A percentile compares a stretch with the other conserved stretches of the same genome.
Evolutionary conservation across 2,797 vertebrate species (phyloP).

Genomic region (Sebastes paucispinis): DNA sequence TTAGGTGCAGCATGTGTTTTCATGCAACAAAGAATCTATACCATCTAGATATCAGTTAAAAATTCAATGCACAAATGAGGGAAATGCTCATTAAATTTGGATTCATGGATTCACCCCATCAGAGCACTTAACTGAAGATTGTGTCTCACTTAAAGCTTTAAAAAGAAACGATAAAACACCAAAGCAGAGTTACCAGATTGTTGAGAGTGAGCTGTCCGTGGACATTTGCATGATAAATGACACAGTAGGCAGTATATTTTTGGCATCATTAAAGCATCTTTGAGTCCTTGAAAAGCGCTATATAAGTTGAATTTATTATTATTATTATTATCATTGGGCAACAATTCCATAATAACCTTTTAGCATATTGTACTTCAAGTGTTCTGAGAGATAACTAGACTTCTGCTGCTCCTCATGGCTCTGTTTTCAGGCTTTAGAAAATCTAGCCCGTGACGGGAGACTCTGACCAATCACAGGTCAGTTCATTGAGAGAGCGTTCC

Average conservation of each 20-base stretch:
- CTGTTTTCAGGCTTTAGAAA: too few species aligned
- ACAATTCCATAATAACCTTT: too few species aligned
- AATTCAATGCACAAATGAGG: neutral
- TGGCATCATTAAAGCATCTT: too few species aligned
- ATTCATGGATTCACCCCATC: neutral
- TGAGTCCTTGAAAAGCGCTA: too few species aligned
- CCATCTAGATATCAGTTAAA: neutral
- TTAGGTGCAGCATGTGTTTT: neutral
- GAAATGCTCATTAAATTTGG: neutral
- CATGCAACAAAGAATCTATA: neutral
- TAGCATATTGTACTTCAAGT: too few species aligned
- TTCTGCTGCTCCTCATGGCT: accelerated
- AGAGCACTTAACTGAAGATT: neutral
- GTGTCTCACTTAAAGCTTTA: neutral
- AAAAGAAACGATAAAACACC: conserved; percentile 13
- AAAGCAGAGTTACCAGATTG: conserved; percentile 73
- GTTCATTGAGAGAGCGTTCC: accelerated
- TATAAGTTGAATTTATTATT: too few species aligned
- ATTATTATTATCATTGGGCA: too few species aligned
- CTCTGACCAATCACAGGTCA: too few species aligned
- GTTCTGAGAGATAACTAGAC: too few species aligned
- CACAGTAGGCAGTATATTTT: too few species aligned
- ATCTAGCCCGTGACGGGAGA: too few species aligned
- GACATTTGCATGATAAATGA: conserved; percentile 11
- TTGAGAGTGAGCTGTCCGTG: conserved; percentile 66